These are phyloP conservation scores for Gari tellinella DNA, from an alignment of 2,888 invertebrate species.

Conservation along the genomic window DNA sequence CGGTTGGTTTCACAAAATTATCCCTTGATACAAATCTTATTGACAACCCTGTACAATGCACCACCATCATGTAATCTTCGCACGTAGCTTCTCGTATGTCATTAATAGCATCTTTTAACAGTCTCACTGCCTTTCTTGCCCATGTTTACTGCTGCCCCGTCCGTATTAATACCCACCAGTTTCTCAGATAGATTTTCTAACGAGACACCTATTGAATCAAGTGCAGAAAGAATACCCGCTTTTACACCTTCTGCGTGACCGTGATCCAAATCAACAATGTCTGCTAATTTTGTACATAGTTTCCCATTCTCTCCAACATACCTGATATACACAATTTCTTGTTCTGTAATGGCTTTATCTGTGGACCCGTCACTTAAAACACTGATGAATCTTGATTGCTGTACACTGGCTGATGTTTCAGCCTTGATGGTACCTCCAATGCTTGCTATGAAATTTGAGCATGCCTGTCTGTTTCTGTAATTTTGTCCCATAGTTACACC, in stretches of 20 bases:
- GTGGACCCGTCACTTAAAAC: constrained; percentile 11
- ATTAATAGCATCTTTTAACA: too few relatives aligned
- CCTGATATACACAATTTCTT: constrained; percentile 20
- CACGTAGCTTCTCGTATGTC: too few relatives aligned
- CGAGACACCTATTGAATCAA: constrained; percentile 9
- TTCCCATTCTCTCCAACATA: constrained; percentile 2
- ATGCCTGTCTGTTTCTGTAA: constrained; percentile 12
- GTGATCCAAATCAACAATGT: background rate
- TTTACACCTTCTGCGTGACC: background rate
- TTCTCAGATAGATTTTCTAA: constrained; percentile 6
- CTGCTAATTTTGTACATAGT: constrained; percentile 5
- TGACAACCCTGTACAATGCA: too few relatives aligned
- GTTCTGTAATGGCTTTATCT: constrained; percentile 20
- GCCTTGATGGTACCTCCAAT: background rate
- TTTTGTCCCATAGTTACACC: constrained; percentile 14
- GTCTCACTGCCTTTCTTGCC: too few relatives aligned
- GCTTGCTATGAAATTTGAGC: constrained; percentile 10
- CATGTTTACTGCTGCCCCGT: constrained; percentile 26
- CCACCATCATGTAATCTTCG: too few relatives aligned
- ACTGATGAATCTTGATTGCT: constrained; percentile 6
- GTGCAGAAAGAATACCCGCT: constrained; percentile 4
- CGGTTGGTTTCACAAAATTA: too few relatives aligned
- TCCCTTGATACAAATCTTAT: too few relatives aligned
- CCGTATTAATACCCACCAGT: constrained; percentile 23
- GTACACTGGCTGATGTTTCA: background rate